Evolutionary conservation across 1,140 invertebrate species (phyloP).

Genomic region (Musca domestica): DNA sequence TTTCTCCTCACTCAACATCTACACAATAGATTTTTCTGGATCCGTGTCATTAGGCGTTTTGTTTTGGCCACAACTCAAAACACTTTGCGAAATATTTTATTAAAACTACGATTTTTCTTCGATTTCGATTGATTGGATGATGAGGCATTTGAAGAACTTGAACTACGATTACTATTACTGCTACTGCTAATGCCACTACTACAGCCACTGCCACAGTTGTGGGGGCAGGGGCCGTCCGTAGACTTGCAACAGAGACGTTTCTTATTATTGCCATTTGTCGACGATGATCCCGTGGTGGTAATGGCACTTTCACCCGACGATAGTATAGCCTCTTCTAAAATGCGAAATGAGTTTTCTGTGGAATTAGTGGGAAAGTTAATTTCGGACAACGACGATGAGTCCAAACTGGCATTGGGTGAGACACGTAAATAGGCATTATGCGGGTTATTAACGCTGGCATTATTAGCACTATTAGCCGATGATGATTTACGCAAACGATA

Average conservation of each 20-base stretch:
- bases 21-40: too few species aligned
- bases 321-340: constrained; percentile 44
- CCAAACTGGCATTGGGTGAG: constrained; percentile 37
- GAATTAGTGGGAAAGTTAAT: constrained; percentile 40
- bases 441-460: constrained; percentile 13
- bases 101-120: constrained; percentile 48
- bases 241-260: neutral
- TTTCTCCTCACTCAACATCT: neutral
- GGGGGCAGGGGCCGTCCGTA: neutral
- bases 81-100: constrained; percentile 51
- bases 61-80: constrained; percentile 31
- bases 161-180: constrained; percentile 31
- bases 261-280: neutral
- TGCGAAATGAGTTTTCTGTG: constrained; percentile 48
- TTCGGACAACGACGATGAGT: constrained; percentile 46
- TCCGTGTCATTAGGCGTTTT: too few species aligned
- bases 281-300: constrained; percentile 25
- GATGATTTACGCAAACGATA: constrained; percentile 39
- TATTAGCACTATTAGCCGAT: constrained; percentile 26
- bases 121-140: constrained; percentile 40
- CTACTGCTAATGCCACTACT: constrained; percentile 30
- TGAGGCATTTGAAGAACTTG: constrained; percentile 32
- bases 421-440: constrained; percentile 21
- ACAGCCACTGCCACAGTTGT: constrained; percentile 8
- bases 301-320: constrained; percentile 37